Evolutionary conservation across 2,113 vertebrate genomes (phyloP).

Genomic region (Sarotherodon lohbergeri): DNA sequence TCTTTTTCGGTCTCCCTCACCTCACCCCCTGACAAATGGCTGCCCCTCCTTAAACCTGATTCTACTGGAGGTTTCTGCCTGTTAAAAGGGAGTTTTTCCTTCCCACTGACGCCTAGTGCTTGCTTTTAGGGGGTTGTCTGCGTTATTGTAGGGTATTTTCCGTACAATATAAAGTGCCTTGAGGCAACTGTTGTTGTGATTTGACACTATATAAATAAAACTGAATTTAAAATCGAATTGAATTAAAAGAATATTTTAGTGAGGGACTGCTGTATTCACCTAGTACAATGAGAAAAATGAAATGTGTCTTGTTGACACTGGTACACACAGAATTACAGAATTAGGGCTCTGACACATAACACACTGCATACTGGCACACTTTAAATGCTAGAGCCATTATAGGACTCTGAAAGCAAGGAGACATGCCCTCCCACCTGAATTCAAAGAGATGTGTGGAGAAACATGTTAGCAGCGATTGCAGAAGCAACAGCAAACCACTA

Average conservation of each 20-base stretch:
- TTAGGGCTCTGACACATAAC: neutral
- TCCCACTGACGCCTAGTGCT: rapidly evolving
- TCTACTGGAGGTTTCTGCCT: neutral
- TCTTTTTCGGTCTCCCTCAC: too few relatives aligned
- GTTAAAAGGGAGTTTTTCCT: neutral
- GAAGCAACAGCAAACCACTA: neutral
- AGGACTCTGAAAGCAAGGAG: neutral
- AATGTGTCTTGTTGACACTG: neutral
- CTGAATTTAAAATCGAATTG: neutral
- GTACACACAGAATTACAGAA: neutral
- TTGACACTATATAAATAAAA: neutral
- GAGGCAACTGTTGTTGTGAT: neutral
- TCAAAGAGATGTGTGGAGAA: neutral
- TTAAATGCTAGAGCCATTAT: neutral
- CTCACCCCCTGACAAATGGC: neutral
- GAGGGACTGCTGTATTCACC: neutral
- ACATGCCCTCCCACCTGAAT: neutral
- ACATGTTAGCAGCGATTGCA: neutral
- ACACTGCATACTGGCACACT: neutral
- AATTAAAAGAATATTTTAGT: neutral
- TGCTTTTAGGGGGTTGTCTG: neutral
- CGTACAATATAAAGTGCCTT: neutral
- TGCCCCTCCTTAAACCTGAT: neutral
- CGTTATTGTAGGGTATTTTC: neutral
- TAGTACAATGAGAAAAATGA: neutral